A percentile compares a stretch with the other conserved stretches of the same genome.
Evolutionary conservation across 1,140 invertebrate genomes (phyloP).

Genomic region (Plectus sambesii): DNA sequence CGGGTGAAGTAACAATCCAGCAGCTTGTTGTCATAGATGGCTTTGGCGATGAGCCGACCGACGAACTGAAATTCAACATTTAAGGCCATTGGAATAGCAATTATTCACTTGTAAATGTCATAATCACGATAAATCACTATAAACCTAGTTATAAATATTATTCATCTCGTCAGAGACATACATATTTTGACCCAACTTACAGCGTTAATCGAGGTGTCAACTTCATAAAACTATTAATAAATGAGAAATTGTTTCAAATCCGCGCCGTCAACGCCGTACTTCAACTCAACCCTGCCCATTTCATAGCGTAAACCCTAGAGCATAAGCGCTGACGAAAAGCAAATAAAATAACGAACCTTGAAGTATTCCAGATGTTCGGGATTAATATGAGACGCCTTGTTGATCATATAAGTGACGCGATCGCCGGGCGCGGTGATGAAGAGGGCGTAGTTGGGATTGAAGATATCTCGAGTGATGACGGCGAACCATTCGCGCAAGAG

Average conservation of each 20-base stretch:
- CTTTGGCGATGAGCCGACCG: conserved; percentile 81
- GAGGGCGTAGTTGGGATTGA: conserved; percentile 89
- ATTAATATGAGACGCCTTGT: conserved; percentile 79
- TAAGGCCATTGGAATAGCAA: too few relatives aligned
- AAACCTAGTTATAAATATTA: too few relatives aligned
- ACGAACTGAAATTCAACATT: conserved; percentile 57
- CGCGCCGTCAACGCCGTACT: too few relatives aligned
- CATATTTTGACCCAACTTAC: too few relatives aligned
- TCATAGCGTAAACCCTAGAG: too few relatives aligned
- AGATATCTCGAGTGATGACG: conserved; percentile 83
- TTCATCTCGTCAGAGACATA: too few relatives aligned
- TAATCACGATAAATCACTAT: too few relatives aligned
- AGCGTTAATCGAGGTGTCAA: neutral
- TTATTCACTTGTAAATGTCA: neutral
- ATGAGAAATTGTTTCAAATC: neutral
- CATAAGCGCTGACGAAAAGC: too few relatives aligned
- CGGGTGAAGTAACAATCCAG: conserved; percentile 87
- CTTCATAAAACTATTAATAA: neutral
- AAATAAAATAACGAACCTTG: conserved; percentile 51
- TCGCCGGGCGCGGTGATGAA: conserved; percentile 83
- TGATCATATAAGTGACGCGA: conserved; percentile 90
- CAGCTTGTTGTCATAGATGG: conserved; percentile 85
- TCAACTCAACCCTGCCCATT: too few relatives aligned
- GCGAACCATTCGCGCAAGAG: conserved; percentile 83
- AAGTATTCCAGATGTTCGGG: conserved; percentile 85